phyloP scores from a whole-genome alignment of 1,140 invertebrate species.

The Ostrea edulis region DNA sequence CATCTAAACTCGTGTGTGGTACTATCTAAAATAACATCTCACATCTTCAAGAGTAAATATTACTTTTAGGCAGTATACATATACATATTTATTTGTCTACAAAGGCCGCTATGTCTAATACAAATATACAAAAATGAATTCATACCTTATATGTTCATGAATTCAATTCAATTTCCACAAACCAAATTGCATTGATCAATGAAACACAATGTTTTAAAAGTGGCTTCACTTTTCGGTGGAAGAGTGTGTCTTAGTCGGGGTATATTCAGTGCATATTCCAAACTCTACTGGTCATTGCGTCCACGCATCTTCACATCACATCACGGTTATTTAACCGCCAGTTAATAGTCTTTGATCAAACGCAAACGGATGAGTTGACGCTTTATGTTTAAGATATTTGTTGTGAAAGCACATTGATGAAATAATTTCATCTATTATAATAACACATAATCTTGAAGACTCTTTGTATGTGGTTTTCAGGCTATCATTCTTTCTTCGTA shows the following conservation, averaged over 20 bases:
- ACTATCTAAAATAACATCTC: too few relatives aligned
- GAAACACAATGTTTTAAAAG: not conserved
- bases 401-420: not conserved
- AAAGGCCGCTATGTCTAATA: not conserved
- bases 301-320: not conserved
- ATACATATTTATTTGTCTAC: not conserved
- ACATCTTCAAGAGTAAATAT: too few relatives aligned
- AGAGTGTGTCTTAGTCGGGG: not conserved
- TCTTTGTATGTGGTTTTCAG: too few relatives aligned
- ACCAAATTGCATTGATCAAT: not conserved
- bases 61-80: too few relatives aligned
- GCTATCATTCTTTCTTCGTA: too few relatives aligned
- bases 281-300: not conserved
- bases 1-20: too few relatives aligned
- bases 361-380: not conserved
- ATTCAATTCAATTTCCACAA: not conserved
- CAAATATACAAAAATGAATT: not conserved
- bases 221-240: not conserved
- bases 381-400: not conserved
- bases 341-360: not conserved
- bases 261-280: conserved; percentile 36
- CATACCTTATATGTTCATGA: not conserved
- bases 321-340: not conserved
- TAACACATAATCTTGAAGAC: too few relatives aligned
- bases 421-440: not conserved